These are phyloP conservation scores for Pocillopora damicornis DNA, from an alignment of 64 coral and sea anemone species.

Conservation along the genomic window DNA sequence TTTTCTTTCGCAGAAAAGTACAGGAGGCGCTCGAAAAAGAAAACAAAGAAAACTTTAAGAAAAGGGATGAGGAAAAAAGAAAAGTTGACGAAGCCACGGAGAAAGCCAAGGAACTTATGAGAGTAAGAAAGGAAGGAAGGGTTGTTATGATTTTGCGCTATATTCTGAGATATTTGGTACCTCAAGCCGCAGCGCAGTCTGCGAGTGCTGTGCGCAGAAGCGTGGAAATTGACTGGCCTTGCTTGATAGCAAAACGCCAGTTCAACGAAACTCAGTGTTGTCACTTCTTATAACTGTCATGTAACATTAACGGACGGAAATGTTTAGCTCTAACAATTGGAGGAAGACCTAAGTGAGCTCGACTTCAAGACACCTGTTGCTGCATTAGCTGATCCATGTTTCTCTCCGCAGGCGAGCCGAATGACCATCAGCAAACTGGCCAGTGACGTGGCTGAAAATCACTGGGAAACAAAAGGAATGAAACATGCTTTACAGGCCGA, in stretches of 20 bases:
- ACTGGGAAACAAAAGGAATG: slow-evolving; percentile 96
- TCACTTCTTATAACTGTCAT: too few relatives aligned
- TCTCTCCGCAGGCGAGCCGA: slow-evolving; percentile 56
- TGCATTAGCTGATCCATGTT: neutral
- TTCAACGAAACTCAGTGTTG: too few relatives aligned
- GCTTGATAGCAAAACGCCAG: too few relatives aligned
- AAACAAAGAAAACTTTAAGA: slow-evolving; percentile 74
- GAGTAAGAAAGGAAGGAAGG: slow-evolving; percentile 34
- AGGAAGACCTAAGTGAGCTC: too few relatives aligned
- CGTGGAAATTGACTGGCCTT: too few relatives aligned
- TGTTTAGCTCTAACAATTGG: too few relatives aligned
- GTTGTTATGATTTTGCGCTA: too few relatives aligned
- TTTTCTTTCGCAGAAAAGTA: slow-evolving; percentile 58
- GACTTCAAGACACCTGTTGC: too few relatives aligned
- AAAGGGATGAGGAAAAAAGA: slow-evolving; percentile 65
- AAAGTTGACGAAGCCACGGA: slow-evolving; percentile 77
- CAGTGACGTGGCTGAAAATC: slow-evolving; percentile 76
- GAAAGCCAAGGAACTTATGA: slow-evolving; percentile 82
- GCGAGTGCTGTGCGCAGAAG: too few relatives aligned
- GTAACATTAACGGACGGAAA: too few relatives aligned
- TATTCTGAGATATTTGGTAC: too few relatives aligned
- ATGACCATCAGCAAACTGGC: slow-evolving; percentile 80
- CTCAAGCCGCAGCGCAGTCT: too few relatives aligned
- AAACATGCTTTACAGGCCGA: slow-evolving; percentile 83
- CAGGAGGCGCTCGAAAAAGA: slow-evolving; percentile 72